These are phyloP conservation scores for Pantherophis vulpinus DNA, from an alignment of 2,797 vertebrate species.

Conservation along the genomic window DNA sequence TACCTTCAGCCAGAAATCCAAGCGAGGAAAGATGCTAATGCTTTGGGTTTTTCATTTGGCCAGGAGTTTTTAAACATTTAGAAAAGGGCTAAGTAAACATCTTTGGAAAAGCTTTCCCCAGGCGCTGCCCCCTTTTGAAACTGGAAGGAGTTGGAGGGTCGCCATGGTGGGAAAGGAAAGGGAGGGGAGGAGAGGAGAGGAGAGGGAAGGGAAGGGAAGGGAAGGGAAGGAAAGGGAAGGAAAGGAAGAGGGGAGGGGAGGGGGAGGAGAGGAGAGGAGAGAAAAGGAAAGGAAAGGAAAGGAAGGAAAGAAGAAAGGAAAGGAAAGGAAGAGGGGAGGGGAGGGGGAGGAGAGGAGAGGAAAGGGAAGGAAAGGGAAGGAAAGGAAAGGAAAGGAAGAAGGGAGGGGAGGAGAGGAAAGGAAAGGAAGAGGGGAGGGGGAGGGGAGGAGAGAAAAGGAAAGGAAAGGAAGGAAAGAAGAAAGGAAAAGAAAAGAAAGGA, in stretches of 20 bases:
- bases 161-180: background rate
- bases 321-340: no score
- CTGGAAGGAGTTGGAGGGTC: slow-evolving; percentile 3
- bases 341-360: no score
- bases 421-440: no score
- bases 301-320: no score
- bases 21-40: background rate
- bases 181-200: background rate
- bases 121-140: background rate
- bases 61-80: slow-evolving; percentile 47
- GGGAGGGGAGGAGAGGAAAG: no score
- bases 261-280: fast-evolving
- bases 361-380: fast-evolving
- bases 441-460: no score
- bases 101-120: slow-evolving; percentile 24
- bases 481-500: background rate
- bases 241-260: fast-evolving
- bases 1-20: background rate
- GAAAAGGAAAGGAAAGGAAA: fast-evolving
- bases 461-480: no score
- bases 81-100: slow-evolving; percentile 26
- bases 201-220: no score
- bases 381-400: no score
- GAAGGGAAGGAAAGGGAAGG: no score
- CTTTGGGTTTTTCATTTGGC: slow-evolving; percentile 36